Percentiles rank a stretch among this genome's conserved stretches.
Evolutionary conservation across 2,113 vertebrate species (phyloP).

Genomic region (Lanius ludovicianus): DNA sequence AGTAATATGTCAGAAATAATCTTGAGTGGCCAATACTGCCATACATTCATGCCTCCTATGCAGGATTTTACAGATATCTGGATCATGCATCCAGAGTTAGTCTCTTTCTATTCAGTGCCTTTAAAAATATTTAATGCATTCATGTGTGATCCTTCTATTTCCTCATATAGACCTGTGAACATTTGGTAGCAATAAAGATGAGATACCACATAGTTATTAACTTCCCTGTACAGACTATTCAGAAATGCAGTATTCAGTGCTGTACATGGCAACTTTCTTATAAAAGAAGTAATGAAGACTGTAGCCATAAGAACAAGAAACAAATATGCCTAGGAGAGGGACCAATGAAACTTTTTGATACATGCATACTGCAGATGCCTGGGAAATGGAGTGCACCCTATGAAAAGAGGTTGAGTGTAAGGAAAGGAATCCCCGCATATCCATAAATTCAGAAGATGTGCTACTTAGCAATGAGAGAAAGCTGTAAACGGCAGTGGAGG

Average conservation of each 20-base stretch:
- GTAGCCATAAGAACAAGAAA: not conserved
- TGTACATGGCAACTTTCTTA: not conserved
- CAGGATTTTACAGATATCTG: not conserved
- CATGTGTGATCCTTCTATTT: not conserved
- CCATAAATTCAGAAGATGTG: slow-evolving; percentile 45
- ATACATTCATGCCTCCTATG: not conserved
- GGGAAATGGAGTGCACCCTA: not conserved
- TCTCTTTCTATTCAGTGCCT: not conserved
- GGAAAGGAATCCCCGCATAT: not conserved
- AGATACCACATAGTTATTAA: not conserved
- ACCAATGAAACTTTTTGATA: not conserved
- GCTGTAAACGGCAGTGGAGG: slow-evolving; percentile 45
- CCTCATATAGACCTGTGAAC: not conserved
- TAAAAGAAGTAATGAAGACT: not conserved
- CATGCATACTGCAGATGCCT: not conserved
- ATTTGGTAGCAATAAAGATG: not conserved
- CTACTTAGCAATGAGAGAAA: slow-evolving; percentile 62
- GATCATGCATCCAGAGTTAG: not conserved
- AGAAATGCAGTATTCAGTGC: not conserved
- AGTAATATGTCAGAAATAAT: not conserved
- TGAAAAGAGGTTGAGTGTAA: not conserved
- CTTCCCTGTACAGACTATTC: not conserved
- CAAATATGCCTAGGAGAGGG: not conserved
- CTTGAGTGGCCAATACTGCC: not conserved
- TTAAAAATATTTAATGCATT: not conserved